phyloP scores from a whole-genome alignment of 2,797 vertebrate genomes.

The Erethizon dorsatum region DNA sequence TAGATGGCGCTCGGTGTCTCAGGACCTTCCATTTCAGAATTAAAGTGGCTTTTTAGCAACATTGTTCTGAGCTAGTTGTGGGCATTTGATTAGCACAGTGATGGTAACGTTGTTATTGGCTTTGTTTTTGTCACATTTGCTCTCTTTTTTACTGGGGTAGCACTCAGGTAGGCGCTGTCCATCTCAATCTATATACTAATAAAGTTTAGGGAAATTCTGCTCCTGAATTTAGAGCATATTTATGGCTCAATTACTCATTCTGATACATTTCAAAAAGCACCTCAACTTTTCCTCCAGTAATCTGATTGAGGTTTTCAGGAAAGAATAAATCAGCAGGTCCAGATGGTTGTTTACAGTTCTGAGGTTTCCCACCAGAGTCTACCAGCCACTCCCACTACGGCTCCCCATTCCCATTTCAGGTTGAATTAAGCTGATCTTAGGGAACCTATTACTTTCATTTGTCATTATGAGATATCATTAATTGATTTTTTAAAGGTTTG shows the following conservation, averaged over 20 bases:
- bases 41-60: slow-evolving; percentile 82
- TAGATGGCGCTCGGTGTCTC: slow-evolving; percentile 98
- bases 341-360: background rate
- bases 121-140: slow-evolving; percentile 55
- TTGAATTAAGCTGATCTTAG: background rate
- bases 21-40: slow-evolving; percentile 90
- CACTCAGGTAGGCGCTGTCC: background rate
- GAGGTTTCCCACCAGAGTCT: background rate
- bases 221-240: slow-evolving; percentile 45
- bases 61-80: slow-evolving; percentile 78
- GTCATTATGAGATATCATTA: slow-evolving; percentile 42
- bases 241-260: background rate
- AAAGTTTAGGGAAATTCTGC: slow-evolving; percentile 57
- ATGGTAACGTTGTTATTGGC: slow-evolving; percentile 48
- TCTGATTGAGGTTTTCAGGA: slow-evolving; percentile 8
- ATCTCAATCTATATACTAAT: slow-evolving; percentile 12
- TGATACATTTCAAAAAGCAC: background rate
- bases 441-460: background rate
- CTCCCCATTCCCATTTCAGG: background rate
- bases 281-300: slow-evolving; percentile 66
- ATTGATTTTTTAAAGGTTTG: slow-evolving; percentile 37
- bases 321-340: background rate
- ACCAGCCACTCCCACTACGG: background rate
- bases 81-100: slow-evolving; percentile 73
- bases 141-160: slow-evolving; percentile 53